Evolutionary conservation across 2,888 invertebrate genomes (phyloP).

Genomic region (Plagiodera versicolora): DNA sequence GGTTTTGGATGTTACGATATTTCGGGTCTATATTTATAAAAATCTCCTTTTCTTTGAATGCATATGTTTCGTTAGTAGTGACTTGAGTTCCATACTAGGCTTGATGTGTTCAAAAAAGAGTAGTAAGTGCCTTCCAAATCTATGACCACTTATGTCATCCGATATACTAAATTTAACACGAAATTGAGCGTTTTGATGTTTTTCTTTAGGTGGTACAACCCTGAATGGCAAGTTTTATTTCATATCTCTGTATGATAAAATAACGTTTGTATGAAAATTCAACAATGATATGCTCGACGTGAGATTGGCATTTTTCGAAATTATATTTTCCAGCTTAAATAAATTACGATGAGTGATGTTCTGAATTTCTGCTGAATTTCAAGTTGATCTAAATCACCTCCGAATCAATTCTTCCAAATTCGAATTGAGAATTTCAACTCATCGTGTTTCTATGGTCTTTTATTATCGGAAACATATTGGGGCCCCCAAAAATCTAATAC

Average conservation of each 20-base stretch:
- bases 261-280: constrained; percentile 45
- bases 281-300: constrained; percentile 50
- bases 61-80: constrained; percentile 27
- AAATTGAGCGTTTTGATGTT: constrained; percentile 53
- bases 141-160: constrained; percentile 62
- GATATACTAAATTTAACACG: constrained; percentile 50
- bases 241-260: constrained; percentile 52
- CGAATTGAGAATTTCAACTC: not conserved
- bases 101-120: constrained; percentile 76
- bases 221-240: constrained; percentile 69
- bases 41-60: constrained; percentile 12
- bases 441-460: not conserved
- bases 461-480: not conserved
- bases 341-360: not conserved
- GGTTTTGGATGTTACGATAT: constrained; percentile 40
- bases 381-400: too few species aligned
- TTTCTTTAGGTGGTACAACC: constrained; percentile 68
- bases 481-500: too few species aligned
- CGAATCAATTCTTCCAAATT: not conserved
- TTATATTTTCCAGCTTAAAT: not conserved
- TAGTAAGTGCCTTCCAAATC: constrained; percentile 82
- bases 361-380: too few species aligned
- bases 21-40: constrained; percentile 38
- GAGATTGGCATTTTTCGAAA: constrained; percentile 50
- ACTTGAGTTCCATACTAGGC: constrained; percentile 60